Percentiles rank a stretch among this genome's conserved stretches.
These are phyloP conservation scores for Aspidoscelis tigris DNA, from an alignment of 2,113 vertebrate genomes.

Conservation along the genomic window DNA sequence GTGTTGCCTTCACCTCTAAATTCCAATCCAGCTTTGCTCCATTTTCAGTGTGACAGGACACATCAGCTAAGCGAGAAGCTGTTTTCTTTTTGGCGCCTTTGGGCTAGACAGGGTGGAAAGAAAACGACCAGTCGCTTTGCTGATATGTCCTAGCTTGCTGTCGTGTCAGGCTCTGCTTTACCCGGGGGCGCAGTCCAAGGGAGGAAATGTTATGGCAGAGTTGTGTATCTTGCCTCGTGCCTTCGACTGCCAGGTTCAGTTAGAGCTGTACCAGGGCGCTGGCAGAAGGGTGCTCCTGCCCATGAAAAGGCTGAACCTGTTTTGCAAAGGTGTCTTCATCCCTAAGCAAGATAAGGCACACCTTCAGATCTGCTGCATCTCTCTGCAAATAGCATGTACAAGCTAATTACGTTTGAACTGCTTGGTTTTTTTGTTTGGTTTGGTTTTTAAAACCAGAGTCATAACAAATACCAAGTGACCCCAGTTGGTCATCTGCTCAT, in stretches of 20 bases:
- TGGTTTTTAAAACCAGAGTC: background rate
- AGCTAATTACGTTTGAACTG: background rate
- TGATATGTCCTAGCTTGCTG: no score
- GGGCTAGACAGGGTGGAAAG: no score
- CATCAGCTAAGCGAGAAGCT: no score
- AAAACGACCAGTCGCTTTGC: no score
- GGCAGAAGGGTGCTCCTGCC: background rate
- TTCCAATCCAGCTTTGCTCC: no score
- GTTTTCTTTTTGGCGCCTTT: no score
- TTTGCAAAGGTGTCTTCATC: background rate
- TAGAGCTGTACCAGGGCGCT: background rate
- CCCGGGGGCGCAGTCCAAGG: no score
- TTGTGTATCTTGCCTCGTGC: no score
- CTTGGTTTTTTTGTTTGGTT: background rate
- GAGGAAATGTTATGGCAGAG: no score
- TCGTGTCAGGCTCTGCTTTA: no score
- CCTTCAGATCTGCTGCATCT: background rate
- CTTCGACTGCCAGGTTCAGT: background rate
- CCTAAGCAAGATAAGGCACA: background rate
- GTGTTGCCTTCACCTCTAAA: no score
- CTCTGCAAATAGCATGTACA: conserved; percentile 1
- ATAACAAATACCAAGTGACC: background rate
- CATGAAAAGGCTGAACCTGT: background rate
- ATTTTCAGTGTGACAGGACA: no score
- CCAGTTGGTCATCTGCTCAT: background rate